Evolutionary conservation across 2,113 vertebrate species (phyloP).

Genomic region (Nematolebias whitei): DNA sequence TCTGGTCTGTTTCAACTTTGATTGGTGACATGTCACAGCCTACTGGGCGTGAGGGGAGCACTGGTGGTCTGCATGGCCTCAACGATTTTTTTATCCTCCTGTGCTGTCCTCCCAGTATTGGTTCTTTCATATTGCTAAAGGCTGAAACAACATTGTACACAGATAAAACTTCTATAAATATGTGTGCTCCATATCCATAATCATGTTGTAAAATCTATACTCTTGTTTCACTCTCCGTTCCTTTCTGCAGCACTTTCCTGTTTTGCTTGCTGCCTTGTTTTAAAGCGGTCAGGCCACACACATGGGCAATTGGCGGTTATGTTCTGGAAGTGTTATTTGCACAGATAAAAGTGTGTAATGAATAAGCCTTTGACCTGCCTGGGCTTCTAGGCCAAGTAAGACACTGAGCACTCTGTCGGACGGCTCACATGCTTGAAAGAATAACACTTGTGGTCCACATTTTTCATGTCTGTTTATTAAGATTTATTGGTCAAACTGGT

Average conservation of each 20-base stretch:
- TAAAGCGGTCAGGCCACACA: constrained; percentile 50
- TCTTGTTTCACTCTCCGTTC: not conserved
- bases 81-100: constrained; percentile 11
- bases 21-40: constrained; percentile 50
- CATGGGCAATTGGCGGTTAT: constrained; percentile 25
- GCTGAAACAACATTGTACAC: not conserved
- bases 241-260: not conserved
- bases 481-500: constrained; percentile 61
- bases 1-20: constrained; percentile 31
- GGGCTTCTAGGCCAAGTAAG: constrained; percentile 31
- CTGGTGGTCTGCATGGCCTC: constrained; percentile 23
- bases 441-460: constrained; percentile 32
- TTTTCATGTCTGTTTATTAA: constrained; percentile 60
- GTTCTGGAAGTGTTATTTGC: constrained; percentile 57
- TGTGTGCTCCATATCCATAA: not conserved
- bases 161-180: not conserved
- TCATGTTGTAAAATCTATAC: not conserved
- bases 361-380: constrained; percentile 31
- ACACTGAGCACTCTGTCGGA: constrained; percentile 43
- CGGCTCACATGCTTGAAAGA: constrained; percentile 53
- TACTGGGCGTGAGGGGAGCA: constrained; percentile 31
- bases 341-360: constrained; percentile 65
- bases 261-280: constrained; percentile 33
- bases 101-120: not conserved
- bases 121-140: constrained; percentile 4